A percentile compares a stretch with the other conserved stretches of the same genome.
phyloP scores from a whole-genome alignment of 2,888 invertebrate species.

The Scaptomyza polygonia region DNA sequence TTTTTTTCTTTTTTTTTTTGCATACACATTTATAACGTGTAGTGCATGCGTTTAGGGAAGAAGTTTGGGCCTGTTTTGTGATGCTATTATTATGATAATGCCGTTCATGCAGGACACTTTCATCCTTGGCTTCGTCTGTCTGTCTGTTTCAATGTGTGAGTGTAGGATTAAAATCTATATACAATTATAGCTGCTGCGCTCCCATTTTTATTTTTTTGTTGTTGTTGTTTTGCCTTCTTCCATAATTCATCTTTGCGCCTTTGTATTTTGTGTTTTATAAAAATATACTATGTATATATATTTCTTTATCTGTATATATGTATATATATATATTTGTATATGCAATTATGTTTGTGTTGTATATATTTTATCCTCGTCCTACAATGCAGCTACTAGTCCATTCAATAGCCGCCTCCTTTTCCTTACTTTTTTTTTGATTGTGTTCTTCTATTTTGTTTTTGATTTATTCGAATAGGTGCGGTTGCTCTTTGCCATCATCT shows the following conservation, averaged over 20 bases:
- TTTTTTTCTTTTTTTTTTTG: background rate
- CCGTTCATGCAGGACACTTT: constrained; percentile 10
- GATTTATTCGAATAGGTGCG: constrained; percentile 21
- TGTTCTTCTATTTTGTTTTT: background rate
- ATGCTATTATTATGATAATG: constrained; percentile 9
- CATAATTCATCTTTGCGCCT: background rate
- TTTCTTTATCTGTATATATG: constrained; percentile 1
- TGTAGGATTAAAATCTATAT: constrained; percentile 44
- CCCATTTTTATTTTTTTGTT: too few relatives aligned
- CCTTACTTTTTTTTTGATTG: background rate
- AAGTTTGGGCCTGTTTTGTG: background rate
- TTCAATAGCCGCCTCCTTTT: constrained; percentile 1
- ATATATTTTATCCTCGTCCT: constrained; percentile 24
- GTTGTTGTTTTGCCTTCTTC: too few relatives aligned
- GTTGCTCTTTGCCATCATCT: background rate
- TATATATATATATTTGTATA: constrained; percentile 4
- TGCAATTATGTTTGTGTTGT: constrained; percentile 12
- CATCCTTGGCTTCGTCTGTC: constrained; percentile 5
- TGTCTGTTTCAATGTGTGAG: constrained; percentile 9
- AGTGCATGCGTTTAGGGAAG: background rate
- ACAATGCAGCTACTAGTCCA: constrained; percentile 38
- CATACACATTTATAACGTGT: background rate
- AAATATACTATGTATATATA: constrained; percentile 35
- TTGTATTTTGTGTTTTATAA: constrained; percentile 22
- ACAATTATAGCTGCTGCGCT: constrained; percentile 31